Conservation (phyloP, 2,113 vertebrate species). For the Pseudopipra pipra region DNA sequence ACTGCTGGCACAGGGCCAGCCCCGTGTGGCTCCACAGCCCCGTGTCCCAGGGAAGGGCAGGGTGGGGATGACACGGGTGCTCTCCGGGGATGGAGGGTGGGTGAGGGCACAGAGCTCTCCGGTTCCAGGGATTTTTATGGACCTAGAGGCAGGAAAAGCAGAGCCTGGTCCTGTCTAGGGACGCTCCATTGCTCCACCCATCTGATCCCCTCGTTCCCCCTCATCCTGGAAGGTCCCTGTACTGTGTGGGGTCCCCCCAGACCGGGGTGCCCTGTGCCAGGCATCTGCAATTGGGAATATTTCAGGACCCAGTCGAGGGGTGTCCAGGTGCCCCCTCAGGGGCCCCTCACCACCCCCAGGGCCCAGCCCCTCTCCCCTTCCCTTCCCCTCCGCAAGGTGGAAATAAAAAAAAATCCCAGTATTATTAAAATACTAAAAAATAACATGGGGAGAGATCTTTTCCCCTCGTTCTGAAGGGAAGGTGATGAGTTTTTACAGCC, state of each 20-base stretch:
- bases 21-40: rapidly evolving
- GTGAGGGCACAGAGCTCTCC: not conserved
- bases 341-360: not conserved
- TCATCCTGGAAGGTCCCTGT: rapidly evolving
- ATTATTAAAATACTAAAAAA: not conserved
- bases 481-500: not conserved
- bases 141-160: not conserved
- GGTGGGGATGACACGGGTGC: rapidly evolving
- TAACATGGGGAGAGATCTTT: not conserved
- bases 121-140: not conserved
- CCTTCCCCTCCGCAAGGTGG: rapidly evolving
- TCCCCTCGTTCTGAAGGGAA: not conserved
- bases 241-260: not conserved
- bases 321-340: not conserved
- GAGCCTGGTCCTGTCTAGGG: not conserved
- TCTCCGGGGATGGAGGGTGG: not conserved
- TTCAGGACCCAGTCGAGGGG: rapidly evolving
- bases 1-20: not conserved
- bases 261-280: rapidly evolving
- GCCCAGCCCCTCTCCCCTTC: not conserved
- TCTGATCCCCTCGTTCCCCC: rapidly evolving
- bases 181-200: rapidly evolving
- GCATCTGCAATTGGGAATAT: not conserved
- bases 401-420: not conserved
- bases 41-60: not conserved